Evolutionary conservation across 2,113 vertebrate genomes (phyloP), one percentile per base, ranked within the genome.

Genomic region (Pyxicephalus adspersus): DNA sequence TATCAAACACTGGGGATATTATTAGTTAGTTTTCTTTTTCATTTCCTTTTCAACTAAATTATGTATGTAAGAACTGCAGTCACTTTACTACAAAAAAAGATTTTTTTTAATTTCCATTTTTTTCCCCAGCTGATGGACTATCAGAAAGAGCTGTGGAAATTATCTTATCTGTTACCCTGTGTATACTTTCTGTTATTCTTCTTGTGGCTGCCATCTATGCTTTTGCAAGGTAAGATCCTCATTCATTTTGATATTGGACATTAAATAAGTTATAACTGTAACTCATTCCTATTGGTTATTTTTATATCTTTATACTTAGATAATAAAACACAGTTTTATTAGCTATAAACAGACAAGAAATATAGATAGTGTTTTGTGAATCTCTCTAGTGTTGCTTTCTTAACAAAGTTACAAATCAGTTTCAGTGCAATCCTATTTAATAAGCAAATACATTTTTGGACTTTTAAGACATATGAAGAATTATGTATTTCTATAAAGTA

Each of bases 61-160:
- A 29, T 31, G 19, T 29, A 55, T 58, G 70, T 71, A 51, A 50
- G 63, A 64, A 81, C 54, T 20, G 51, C 9, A n/a, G 18, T 31
- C 2, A 54, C n/a, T 65, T 73, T 58, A 58, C 50, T 74, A 29
- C 28, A 74, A 13, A 65, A n/a, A 5, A 28, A 57, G 54, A 23
- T 22, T 45, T 11, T 15, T 64, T 23, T 83, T 83, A 51, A 82
- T 20, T 74, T 19, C n/a, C 31, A 25, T 75, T 51, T 60, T 18
- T 17, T 1, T 23, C 87, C 90, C 70, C 86, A 99, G 97, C 87
- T 77, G 92, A 96, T 58, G 92, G 92, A 5, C 83, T 90, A 45
- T 89, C 96, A 84, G 95, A 94, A 89, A 92, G 93, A 88, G 91
- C 95, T 28, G 93, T 97, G 67, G 96, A 98, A 94, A 96, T 97